Base-by-base conservation (phyloP, 2,113 vertebrate genomes). In the Passerina amoena region DNA sequence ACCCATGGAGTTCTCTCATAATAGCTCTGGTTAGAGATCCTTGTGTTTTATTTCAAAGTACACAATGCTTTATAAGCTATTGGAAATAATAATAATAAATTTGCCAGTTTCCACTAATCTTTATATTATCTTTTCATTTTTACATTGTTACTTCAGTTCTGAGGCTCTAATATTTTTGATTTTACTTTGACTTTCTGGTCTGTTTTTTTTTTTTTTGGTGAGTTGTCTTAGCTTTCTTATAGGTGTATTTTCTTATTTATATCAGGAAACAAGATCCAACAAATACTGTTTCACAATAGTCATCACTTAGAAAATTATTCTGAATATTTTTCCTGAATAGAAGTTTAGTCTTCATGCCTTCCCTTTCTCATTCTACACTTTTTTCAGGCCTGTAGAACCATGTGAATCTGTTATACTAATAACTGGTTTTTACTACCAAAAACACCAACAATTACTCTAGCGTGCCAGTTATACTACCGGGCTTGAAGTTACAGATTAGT, bases 231-330 rank as follows among this genome's bases (percentile, higher is more conserved):
- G 73, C 40, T 92, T 87, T 94, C 82, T 89, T 96, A 11, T 53
- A 80, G 86, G 79, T 97, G 61, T 94, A 92, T 95, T 63, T 95
- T 94, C 73, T 82, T 82, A 89, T 68, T 91, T 86, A 45, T 93
- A 85, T 95, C 86, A 56, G 37, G 85, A 93, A 97, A 94, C 77
- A 96, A 75, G 86, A 92, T 91, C 92, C 73, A 94, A 82, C 63
- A 81, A 90, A 82, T n/a, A 37, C 17, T 66, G 27, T 94, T 92
- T 93, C 10, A 12, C 28, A 22, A 54, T 90, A 88, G 20, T 86
- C 68, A 96, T 70, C 71, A 82, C 44, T 79, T 95, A 44, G 20
- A 75, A 94, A 77, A 95, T 83, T 54, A 94, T 73, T 95, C 78
- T 77, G 38, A 77, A 54, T 95, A 57, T 75, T 91, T 97, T 93